A percentile compares a stretch with the other conserved stretches of the same genome.
phyloP scores from a whole-genome alignment of 2,113 vertebrate genomes.

The Sialia sialis region DNA sequence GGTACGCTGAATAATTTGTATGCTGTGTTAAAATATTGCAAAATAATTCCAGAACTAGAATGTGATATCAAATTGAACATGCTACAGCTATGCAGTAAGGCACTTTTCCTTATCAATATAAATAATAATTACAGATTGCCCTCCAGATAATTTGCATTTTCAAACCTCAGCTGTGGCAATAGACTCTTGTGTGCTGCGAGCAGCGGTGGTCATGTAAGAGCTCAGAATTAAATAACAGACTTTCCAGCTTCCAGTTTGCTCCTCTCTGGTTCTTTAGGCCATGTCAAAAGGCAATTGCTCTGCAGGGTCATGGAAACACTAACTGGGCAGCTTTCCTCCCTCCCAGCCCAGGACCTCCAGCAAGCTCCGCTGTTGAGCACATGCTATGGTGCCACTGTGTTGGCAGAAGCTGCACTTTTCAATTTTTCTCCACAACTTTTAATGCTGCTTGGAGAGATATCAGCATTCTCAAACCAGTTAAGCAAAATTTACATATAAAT shows the following conservation, averaged over 20 bases:
- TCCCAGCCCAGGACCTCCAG: accelerated
- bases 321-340: background rate
- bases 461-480: background rate
- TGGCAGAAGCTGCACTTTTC: background rate
- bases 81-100: background rate
- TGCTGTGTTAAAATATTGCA: background rate
- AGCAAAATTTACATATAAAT: background rate
- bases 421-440: background rate
- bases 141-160: background rate
- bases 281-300: background rate
- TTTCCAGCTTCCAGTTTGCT: background rate
- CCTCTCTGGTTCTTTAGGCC: background rate
- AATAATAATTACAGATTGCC: background rate
- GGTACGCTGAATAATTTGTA: background rate
- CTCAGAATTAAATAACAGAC: background rate
- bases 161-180: background rate
- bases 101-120: background rate
- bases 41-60: background rate
- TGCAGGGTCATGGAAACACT: background rate
- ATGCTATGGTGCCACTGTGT: accelerated
- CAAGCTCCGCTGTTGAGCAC: background rate
- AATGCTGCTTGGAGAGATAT: background rate
- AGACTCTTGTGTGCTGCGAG: background rate
- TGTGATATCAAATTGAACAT: background rate
- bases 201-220: background rate